Conservation (phyloP, 1,140 invertebrate species). For the Colletes gigas region DNA sequence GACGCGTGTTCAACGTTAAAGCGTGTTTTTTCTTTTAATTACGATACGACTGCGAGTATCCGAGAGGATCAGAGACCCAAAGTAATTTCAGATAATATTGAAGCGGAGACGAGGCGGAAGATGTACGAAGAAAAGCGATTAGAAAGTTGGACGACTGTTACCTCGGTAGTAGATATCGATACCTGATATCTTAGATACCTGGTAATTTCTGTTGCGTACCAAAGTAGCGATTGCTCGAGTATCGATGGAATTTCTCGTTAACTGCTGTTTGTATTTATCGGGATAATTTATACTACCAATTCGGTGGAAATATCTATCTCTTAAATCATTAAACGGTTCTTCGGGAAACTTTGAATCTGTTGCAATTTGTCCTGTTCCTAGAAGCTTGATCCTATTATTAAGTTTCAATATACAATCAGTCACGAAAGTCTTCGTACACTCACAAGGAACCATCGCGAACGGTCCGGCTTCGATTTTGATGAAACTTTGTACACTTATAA, state of each 20-base stretch:
- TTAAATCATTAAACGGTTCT: not conserved
- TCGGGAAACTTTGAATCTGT: slow-evolving; percentile 1
- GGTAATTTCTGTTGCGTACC: slow-evolving; percentile 40
- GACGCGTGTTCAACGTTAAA: no score
- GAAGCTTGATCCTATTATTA: not conserved
- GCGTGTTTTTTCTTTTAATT: no score
- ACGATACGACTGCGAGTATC: no score
- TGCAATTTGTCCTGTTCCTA: not conserved
- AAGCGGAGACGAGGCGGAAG: slow-evolving; percentile 32
- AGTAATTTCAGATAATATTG: slow-evolving; percentile 53
- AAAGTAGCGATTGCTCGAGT: slow-evolving; percentile 20
- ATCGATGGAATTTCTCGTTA: slow-evolving; percentile 23
- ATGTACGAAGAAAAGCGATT: slow-evolving; percentile 51
- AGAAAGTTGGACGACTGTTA: slow-evolving; percentile 43
- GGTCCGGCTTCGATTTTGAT: no score
- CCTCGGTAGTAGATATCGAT: slow-evolving; percentile 46
- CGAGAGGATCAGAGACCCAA: slow-evolving; percentile 3
- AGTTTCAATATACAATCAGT: not conserved
- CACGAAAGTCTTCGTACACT: no score
- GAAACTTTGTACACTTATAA: no score
- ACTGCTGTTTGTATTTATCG: not conserved
- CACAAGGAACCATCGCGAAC: no score
- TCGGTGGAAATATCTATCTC: not conserved
- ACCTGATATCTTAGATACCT: slow-evolving; percentile 16
- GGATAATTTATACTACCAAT: slow-evolving; percentile 2